A percentile compares a stretch with the other conserved stretches of the same genome.
These are phyloP conservation scores for Thumatha senex DNA, from an alignment of 2,888 invertebrate species.

Conservation along the genomic window DNA sequence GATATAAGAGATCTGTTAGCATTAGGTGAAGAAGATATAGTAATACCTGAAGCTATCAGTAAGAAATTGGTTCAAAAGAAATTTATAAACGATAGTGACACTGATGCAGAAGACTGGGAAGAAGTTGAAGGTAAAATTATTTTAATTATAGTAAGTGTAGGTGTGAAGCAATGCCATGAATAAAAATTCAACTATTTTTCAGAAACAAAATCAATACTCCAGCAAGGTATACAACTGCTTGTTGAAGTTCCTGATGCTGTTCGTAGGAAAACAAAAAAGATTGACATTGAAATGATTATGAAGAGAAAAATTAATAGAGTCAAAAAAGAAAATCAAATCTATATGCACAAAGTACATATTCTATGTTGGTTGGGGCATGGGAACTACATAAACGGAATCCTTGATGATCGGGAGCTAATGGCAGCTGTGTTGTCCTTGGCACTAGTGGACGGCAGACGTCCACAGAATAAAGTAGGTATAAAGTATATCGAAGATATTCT, in stretches of 20 bases:
- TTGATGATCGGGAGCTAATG: slow-evolving; percentile 87
- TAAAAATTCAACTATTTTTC: slow-evolving; percentile 32
- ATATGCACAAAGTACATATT: slow-evolving; percentile 93
- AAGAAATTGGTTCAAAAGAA: slow-evolving; percentile 52
- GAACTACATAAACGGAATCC: slow-evolving; percentile 86
- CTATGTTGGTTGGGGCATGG: slow-evolving; percentile 93
- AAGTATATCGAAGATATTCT: slow-evolving; percentile 90
- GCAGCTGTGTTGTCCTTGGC: slow-evolving; percentile 88
- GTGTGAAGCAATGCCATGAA: too few species aligned
- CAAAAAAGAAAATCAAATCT: slow-evolving; percentile 90
- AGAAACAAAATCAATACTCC: slow-evolving; percentile 82
- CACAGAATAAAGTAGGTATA: slow-evolving; percentile 88
- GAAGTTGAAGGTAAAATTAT: slow-evolving; percentile 85
- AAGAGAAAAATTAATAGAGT: slow-evolving; percentile 90
- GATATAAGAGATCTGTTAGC: slow-evolving; percentile 86
- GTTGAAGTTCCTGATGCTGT: slow-evolving; percentile 85
- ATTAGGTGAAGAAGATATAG: slow-evolving; percentile 83
- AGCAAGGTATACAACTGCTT: slow-evolving; percentile 89
- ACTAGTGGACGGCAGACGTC: slow-evolving; percentile 85
- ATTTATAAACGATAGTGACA: slow-evolving; percentile 73
- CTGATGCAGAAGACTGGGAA: slow-evolving; percentile 89
- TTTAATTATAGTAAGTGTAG: too few species aligned
- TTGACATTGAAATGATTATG: slow-evolving; percentile 89
- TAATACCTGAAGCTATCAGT: slow-evolving; percentile 28
- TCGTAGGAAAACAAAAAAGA: slow-evolving; percentile 82